Percentiles rank a stretch among this genome's conserved stretches.
Conservation (phyloP, 2,888 invertebrate species). For the Epiperipatus broadwayi region DNA sequence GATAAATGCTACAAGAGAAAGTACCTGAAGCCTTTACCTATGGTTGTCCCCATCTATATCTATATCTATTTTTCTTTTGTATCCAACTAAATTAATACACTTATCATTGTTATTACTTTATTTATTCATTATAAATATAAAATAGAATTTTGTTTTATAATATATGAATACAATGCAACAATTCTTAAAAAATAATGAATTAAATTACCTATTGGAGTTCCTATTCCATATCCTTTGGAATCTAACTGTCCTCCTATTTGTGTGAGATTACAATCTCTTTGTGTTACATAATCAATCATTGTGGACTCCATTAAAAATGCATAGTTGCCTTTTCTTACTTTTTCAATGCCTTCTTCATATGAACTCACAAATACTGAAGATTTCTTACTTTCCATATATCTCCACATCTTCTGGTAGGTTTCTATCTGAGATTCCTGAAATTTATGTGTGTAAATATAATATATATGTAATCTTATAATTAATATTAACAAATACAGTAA, state of each 20-base stretch:
- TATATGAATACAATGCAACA: too few species aligned
- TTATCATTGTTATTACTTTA: too few species aligned
- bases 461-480: neutral
- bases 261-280: slow-evolving; percentile 85
- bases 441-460: slow-evolving; percentile 4
- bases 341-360: slow-evolving; percentile 72
- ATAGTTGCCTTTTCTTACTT: slow-evolving; percentile 71
- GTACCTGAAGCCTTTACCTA: too few species aligned
- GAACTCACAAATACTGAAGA: slow-evolving; percentile 67
- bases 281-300: slow-evolving; percentile 86
- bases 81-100: too few species aligned
- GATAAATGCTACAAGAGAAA: too few species aligned
- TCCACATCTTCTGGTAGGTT: slow-evolving; percentile 56
- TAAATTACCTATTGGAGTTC: slow-evolving; percentile 75
- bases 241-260: slow-evolving; percentile 80
- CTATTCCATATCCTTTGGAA: slow-evolving; percentile 85
- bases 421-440: slow-evolving; percentile 53
- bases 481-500: too few species aligned
- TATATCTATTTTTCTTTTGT: too few species aligned
- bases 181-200: too few species aligned
- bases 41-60: too few species aligned
- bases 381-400: slow-evolving; percentile 44
- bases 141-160: too few species aligned
- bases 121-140: too few species aligned
- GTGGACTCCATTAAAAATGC: slow-evolving; percentile 97